phyloP scores from a whole-genome alignment of 2,888 invertebrate genomes.

The Chirona hameri region DNA sequence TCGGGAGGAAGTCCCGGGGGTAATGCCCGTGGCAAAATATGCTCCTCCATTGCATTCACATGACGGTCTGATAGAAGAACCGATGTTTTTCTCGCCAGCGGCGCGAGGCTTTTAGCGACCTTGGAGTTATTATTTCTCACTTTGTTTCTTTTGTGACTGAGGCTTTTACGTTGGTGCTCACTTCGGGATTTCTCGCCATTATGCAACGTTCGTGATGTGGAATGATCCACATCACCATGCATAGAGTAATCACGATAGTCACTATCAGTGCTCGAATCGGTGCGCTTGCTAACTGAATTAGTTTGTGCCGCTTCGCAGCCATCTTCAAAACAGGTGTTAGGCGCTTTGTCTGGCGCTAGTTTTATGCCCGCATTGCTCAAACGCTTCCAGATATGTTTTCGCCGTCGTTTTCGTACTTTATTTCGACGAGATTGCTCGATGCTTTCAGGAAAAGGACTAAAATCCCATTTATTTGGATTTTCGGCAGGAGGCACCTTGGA shows the following conservation, averaged over 20 bases:
- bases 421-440: neutral
- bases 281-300: neutral
- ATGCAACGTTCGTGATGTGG: neutral
- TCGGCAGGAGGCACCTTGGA: neutral
- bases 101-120: neutral
- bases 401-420: neutral
- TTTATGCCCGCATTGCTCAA: too few relatives aligned
- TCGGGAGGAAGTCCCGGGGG: neutral
- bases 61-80: neutral
- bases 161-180: neutral
- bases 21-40: neutral
- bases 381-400: neutral
- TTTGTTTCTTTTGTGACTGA: neutral
- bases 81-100: neutral
- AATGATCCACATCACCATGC: neutral
- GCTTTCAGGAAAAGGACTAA: neutral
- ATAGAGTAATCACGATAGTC: neutral
- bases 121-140: too few relatives aligned
- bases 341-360: too few relatives aligned
- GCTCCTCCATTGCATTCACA: neutral
- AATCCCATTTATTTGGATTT: neutral
- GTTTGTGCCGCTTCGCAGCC: neutral
- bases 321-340: neutral
- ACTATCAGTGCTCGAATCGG: neutral
- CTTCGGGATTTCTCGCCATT: neutral